Evolutionary conservation across 2,888 invertebrate species (phyloP), one percentile per base, ranked within the genome.

Genomic region (Chrysolina americana): DNA sequence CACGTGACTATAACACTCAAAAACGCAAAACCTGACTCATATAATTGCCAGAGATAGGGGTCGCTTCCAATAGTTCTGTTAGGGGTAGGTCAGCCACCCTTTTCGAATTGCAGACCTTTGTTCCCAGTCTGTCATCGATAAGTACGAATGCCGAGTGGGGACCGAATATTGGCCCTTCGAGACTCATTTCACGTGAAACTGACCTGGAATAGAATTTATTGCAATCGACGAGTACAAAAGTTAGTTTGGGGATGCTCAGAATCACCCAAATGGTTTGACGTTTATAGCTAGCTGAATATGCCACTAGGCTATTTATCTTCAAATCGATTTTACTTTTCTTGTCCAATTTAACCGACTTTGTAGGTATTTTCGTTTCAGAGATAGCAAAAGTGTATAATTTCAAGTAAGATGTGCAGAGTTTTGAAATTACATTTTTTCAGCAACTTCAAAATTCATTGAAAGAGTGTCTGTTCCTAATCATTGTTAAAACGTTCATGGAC

Each of bases 41-140:
- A 28, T 36, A 59, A 59, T 59, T 28, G 59, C 59, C 28, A 59
- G 28, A 59, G 59, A 59, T 59, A 59, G 59, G 59, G 59, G 59
- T 59, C 59, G 59, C n/a, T 28, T 59, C 28, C 28, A 15, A 28
- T 59, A 36, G 15, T 59, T 59, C 56, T 41, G 56, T 68, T 68
- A 56, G 19, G 68, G 68, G 68, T 68, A 68, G 68, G 68, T 68
- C 68, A 68, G 68, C 41, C 56, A 68, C 68, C 68, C 68, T 68
- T 56, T 68, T 53, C 44, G 36, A 68, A 68, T 56, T 41, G 56
- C 68, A 68, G 53, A 56, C 56, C 41, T 41, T 56, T 53, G 56
- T 68, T 68, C 44, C 56, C 53, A 23, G 56, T 56, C 56, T 68
- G 53, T 56, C 53, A 68, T 68, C 68, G 68, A 56, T 68, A 56